Conservation (phyloP, 2,888 invertebrate species). For the Lasioglossum pauxillum region DNA sequence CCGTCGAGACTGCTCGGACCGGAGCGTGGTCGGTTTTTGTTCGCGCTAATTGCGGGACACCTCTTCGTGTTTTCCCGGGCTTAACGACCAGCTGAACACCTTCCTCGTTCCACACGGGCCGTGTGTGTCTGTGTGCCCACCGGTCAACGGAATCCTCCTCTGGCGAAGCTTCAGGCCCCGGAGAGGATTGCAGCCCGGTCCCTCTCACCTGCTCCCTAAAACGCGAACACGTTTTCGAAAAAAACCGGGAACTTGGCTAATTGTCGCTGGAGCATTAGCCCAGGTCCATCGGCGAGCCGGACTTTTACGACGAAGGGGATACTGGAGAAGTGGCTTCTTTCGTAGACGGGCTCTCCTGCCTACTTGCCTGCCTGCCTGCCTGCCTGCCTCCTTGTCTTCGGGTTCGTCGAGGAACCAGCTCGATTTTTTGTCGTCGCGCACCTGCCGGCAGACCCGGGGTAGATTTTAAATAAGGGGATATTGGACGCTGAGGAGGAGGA, state of each 20-base stretch:
- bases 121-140: neutral
- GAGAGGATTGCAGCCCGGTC: neutral
- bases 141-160: slow-evolving; percentile 16
- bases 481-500: neutral
- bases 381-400: neutral
- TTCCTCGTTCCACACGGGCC: slow-evolving; percentile 11
- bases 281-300: slow-evolving; percentile 6
- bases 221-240: slow-evolving; percentile 22
- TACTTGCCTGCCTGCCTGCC: neutral
- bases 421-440: slow-evolving; percentile 31
- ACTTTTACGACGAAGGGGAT: slow-evolving; percentile 40
- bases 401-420: slow-evolving; percentile 13
- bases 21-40: slow-evolving; percentile 64
- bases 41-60: slow-evolving; percentile 70
- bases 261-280: slow-evolving; percentile 52
- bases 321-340: slow-evolving; percentile 23
- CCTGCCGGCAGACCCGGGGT: slow-evolving; percentile 24
- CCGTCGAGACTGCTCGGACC: slow-evolving; percentile 18
- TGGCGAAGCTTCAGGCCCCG: slow-evolving; percentile 5
- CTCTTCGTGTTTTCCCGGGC: slow-evolving; percentile 65
- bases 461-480: slow-evolving; percentile 1
- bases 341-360: neutral
- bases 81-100: slow-evolving; percentile 68
- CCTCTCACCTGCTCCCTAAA: slow-evolving; percentile 59
- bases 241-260: slow-evolving; percentile 52